phyloP scores from a whole-genome alignment of 1,140 invertebrate genomes.

The Heliconius nattereri region DNA sequence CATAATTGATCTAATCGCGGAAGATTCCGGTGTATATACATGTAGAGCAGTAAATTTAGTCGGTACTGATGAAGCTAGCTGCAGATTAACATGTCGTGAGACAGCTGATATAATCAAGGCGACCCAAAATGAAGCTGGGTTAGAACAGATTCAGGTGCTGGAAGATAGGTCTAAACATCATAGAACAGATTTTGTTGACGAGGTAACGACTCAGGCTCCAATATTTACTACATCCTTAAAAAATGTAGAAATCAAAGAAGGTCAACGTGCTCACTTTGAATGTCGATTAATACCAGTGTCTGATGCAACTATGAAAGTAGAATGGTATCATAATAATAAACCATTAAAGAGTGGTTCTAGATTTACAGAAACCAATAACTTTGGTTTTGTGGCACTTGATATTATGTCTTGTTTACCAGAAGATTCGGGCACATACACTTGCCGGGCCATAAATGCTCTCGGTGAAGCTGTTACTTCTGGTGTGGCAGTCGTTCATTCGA shows the following conservation, averaged over 20 bases:
- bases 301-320: constrained; percentile 97
- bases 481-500: constrained; percentile 89
- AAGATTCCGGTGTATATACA: constrained; percentile 96
- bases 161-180: constrained; percentile 91
- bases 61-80: constrained; percentile 92
- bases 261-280: constrained; percentile 97
- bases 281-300: constrained; percentile 97
- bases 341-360: constrained; percentile 93
- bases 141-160: constrained; percentile 93
- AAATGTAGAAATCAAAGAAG: constrained; percentile 96
- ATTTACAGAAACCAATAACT: constrained; percentile 96
- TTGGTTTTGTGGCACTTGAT: constrained; percentile 96
- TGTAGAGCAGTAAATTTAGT: constrained; percentile 94
- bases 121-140: constrained; percentile 91
- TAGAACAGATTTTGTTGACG: constrained; percentile 88
- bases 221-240: constrained; percentile 95
- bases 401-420: constrained; percentile 95
- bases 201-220: constrained; percentile 92
- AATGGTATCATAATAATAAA: constrained; percentile 98
- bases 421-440: constrained; percentile 95
- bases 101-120: constrained; percentile 90
- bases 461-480: constrained; percentile 93
- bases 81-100: constrained; percentile 86
- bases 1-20: constrained; percentile 94
- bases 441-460: constrained; percentile 91